Evolutionary conservation across 2,797 vertebrate species (phyloP).

Genomic region (Pangasius macronema): DNA sequence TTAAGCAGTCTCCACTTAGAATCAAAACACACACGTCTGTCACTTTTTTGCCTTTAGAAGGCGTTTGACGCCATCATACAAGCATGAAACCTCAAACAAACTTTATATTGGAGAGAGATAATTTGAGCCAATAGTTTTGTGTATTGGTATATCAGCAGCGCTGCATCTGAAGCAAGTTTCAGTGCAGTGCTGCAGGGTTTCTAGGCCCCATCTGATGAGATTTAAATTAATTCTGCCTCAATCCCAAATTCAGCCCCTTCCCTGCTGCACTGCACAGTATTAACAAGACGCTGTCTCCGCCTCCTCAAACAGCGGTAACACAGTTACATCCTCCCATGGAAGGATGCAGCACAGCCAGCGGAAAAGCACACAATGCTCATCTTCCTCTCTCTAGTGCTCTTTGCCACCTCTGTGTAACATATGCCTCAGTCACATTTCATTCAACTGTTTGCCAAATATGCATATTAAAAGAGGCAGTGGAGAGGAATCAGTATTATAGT

Average conservation of each 20-base stretch:
- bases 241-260: conserved; percentile 70
- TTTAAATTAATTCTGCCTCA: conserved; percentile 79
- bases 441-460: conserved; percentile 3
- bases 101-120: neutral
- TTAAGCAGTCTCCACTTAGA: neutral
- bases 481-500: neutral
- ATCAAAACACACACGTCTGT: neutral
- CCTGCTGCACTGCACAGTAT: conserved; percentile 68
- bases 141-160: neutral
- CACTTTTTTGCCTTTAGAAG: neutral
- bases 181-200: conserved; percentile 48
- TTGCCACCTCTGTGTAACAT: conserved; percentile 1
- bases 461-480: conserved; percentile 1
- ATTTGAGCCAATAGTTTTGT: conserved; percentile 11
- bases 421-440: conserved; percentile 13
- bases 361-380: conserved; percentile 26
- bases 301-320: conserved; percentile 47
- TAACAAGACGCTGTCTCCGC: conserved; percentile 59
- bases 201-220: conserved; percentile 74
- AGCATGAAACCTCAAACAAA: neutral
- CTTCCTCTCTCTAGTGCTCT: conserved; percentile 23
- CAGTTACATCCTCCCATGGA: conserved; percentile 47
- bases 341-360: conserved; percentile 40
- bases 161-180: conserved; percentile 33
- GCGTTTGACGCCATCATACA: neutral